phyloP scores from a whole-genome alignment of 2,888 invertebrate species.

The Lithophane semibrunnea region DNA sequence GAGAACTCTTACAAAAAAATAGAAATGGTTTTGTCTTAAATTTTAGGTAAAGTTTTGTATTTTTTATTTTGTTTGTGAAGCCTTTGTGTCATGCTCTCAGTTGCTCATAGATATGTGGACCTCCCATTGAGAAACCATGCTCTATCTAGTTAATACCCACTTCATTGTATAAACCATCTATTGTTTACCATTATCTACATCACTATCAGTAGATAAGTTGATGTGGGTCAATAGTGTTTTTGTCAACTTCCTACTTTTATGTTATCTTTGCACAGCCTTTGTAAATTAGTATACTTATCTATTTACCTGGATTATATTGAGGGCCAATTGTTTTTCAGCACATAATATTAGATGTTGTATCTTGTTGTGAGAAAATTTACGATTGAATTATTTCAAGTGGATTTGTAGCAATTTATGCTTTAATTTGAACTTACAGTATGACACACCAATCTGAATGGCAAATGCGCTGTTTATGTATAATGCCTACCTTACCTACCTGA shows the following conservation, averaged over 20 bases:
- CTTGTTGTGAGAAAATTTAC: background rate
- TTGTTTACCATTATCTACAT: conserved; percentile 38
- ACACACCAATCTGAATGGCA: background rate
- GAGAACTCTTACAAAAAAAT: background rate
- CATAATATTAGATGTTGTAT: background rate
- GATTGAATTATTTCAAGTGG: background rate
- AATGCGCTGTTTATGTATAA: background rate
- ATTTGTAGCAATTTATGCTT: background rate
- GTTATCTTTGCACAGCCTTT: conserved; percentile 22
- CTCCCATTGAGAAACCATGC: background rate
- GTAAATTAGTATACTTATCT: conserved; percentile 32
- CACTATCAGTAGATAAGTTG: conserved; percentile 48
- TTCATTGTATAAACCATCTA: conserved; percentile 35
- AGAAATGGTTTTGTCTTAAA: background rate
- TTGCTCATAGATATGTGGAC: background rate
- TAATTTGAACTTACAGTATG: background rate
- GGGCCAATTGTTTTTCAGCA: background rate
- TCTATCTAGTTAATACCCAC: conserved; percentile 21
- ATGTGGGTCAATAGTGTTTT: conserved; percentile 51
- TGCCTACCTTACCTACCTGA: too few relatives aligned
- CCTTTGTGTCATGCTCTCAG: background rate
- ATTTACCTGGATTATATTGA: conserved; percentile 20
- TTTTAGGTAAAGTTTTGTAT: background rate
- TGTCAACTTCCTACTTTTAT: conserved; percentile 36
- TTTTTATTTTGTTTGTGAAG: background rate